Percentiles rank a stretch among this genome's conserved stretches.
These are phyloP conservation scores for Murina feae DNA, from an alignment of 2,113 vertebrate genomes.

Conservation along the genomic window DNA sequence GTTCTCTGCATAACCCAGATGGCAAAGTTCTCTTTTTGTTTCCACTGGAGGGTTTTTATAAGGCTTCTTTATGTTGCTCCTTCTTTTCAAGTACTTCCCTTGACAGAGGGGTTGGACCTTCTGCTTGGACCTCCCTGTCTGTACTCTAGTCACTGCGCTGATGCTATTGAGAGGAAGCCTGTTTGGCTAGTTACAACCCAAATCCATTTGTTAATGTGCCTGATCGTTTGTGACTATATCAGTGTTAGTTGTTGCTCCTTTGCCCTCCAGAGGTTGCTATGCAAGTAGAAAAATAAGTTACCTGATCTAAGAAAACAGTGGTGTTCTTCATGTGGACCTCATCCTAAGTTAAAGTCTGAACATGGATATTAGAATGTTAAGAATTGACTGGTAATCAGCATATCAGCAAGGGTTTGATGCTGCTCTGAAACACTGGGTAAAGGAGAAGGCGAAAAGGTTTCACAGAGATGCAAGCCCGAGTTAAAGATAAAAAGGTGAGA, in stretches of 20 bases:
- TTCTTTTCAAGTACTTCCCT: conserved; percentile 40
- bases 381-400: neutral
- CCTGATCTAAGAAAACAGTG: neutral
- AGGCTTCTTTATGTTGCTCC: conserved; percentile 9
- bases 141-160: neutral
- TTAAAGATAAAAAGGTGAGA: neutral
- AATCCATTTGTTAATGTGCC: neutral
- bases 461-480: neutral
- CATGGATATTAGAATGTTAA: neutral
- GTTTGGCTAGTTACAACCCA: neutral
- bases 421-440: neutral
- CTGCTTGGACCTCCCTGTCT: neutral
- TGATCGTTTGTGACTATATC: neutral
- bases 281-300: neutral
- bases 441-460: neutral
- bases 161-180: neutral
- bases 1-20: conserved; percentile 12
- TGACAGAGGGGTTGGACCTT: neutral
- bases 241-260: neutral
- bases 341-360: neutral
- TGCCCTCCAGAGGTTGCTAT: neutral
- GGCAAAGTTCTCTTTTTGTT: neutral
- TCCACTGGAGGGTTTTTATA: conserved; percentile 40
- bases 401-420: neutral
- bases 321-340: neutral